A percentile compares a stretch with the other conserved stretches of the same genome.
Evolutionary conservation across 2,113 vertebrate genomes (phyloP).

Genomic region (Struthio camelus): DNA sequence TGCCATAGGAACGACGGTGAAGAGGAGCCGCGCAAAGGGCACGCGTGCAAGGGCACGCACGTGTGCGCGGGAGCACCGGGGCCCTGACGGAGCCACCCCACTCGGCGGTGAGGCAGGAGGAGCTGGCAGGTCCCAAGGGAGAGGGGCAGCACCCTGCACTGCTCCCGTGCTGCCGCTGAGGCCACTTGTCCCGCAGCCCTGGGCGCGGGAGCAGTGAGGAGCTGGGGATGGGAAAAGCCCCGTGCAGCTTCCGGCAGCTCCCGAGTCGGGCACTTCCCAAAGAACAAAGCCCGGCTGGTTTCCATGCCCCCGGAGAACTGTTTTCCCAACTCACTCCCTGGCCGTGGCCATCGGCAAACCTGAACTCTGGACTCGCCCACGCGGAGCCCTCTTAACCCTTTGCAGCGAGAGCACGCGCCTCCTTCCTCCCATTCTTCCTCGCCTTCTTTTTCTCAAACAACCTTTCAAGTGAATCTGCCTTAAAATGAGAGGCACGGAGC

Average conservation of each 20-base stretch:
- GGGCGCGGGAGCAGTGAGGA: rapidly evolving
- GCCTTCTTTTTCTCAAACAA: not conserved
- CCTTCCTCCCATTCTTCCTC: not conserved
- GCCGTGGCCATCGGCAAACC: too few species aligned
- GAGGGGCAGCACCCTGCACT: too few species aligned
- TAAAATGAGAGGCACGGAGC: not conserved
- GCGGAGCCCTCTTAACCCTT: not conserved
- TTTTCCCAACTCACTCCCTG: too few species aligned
- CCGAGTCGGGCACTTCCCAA: too few species aligned
- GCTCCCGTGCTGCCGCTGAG: too few species aligned
- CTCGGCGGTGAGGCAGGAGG: slow-evolving; percentile 71
- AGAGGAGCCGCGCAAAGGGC: slow-evolving; percentile 55
- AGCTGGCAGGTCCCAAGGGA: slow-evolving; percentile 47
- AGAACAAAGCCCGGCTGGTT: not conserved
- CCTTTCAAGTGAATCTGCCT: not conserved
- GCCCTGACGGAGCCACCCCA: slow-evolving; percentile 71
- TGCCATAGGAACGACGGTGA: slow-evolving; percentile 73
- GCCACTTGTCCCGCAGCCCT: too few species aligned
- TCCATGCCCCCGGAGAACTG: too few species aligned
- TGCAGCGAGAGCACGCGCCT: not conserved
- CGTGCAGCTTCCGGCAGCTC: not conserved
- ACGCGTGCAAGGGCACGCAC: not conserved
- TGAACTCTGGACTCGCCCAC: too few species aligned
- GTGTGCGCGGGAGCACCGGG: too few species aligned
- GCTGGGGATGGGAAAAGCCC: not conserved